Conservation (phyloP, 2,113 vertebrate genomes). For the Elephantulus edwardii region DNA sequence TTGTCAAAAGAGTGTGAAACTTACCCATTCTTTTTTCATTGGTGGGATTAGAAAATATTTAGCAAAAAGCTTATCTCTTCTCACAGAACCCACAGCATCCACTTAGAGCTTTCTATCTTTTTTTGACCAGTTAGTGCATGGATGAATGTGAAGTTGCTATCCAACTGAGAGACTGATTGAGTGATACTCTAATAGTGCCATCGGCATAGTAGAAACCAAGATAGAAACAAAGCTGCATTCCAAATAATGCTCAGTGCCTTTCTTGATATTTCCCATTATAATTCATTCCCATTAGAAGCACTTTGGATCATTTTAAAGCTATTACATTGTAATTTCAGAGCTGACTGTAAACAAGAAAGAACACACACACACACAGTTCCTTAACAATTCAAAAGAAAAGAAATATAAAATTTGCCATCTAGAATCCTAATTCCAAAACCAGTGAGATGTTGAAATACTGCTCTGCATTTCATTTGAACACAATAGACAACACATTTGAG, state of each 20-base stretch:
- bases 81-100: background rate
- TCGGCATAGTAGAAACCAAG: constrained; percentile 39
- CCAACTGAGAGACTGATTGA: constrained; percentile 49
- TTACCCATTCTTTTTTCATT: background rate
- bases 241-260: constrained; percentile 44
- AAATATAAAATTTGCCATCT: constrained; percentile 29
- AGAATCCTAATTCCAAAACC: constrained; percentile 43
- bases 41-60: background rate
- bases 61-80: constrained; percentile 25
- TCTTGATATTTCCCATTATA: constrained; percentile 26
- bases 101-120: background rate
- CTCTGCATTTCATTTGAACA: constrained; percentile 39
- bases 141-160: constrained; percentile 3
- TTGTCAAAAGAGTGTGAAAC: background rate
- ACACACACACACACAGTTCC: constrained; percentile 23
- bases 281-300: constrained; percentile 47
- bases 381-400: constrained; percentile 31
- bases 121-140: background rate
- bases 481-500: constrained; percentile 17
- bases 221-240: constrained; percentile 44
- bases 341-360: constrained; percentile 58
- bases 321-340: constrained; percentile 67
- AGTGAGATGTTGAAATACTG: constrained; percentile 35
- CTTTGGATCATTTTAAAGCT: constrained; percentile 54
- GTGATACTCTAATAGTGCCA: constrained; percentile 11